Conservation (phyloP, 2,888 invertebrate genomes). For the Dryobota labecula region DNA sequence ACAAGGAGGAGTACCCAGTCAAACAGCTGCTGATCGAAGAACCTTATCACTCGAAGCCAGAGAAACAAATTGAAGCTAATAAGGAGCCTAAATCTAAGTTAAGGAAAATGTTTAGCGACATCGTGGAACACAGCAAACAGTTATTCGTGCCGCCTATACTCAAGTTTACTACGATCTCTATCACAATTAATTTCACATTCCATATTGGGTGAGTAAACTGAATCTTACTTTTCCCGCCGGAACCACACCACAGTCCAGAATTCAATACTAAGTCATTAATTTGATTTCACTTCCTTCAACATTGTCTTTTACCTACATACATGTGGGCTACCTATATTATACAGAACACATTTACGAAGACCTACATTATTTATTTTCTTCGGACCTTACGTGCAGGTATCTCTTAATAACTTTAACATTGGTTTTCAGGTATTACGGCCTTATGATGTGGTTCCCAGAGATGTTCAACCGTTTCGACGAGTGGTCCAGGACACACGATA, state of each 20-base stretch:
- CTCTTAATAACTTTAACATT: not conserved
- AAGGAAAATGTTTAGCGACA: conserved; percentile 93
- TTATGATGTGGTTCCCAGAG: conserved; percentile 99
- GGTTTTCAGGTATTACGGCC: conserved; percentile 94
- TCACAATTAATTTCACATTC: conserved; percentile 97
- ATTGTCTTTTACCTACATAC: too few species aligned
- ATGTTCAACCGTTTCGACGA: conserved; percentile 97
- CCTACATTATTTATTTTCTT: not conserved
- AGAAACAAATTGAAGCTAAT: conserved; percentile 91
- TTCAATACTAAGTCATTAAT: not conserved
- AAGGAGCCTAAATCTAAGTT: conserved; percentile 92
- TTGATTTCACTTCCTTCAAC: not conserved
- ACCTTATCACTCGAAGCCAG: conserved; percentile 83
- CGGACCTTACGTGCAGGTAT: not conserved
- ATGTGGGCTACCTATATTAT: too few species aligned
- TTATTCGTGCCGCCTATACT: conserved; percentile 95
- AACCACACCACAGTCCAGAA: too few species aligned
- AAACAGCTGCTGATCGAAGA: conserved; percentile 92
- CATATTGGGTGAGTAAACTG: conserved; percentile 94
- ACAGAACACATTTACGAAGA: not conserved
- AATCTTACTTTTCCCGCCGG: too few species aligned
- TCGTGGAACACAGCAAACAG: conserved; percentile 95
- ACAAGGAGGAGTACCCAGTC: conserved; percentile 94
- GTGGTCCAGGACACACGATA: conserved; percentile 92
- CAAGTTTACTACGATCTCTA: conserved; percentile 95